Percentiles rank a stretch among this genome's conserved stretches.
Conservation (phyloP, 2,888 invertebrate species). For the Rhagonycha lutea region DNA sequence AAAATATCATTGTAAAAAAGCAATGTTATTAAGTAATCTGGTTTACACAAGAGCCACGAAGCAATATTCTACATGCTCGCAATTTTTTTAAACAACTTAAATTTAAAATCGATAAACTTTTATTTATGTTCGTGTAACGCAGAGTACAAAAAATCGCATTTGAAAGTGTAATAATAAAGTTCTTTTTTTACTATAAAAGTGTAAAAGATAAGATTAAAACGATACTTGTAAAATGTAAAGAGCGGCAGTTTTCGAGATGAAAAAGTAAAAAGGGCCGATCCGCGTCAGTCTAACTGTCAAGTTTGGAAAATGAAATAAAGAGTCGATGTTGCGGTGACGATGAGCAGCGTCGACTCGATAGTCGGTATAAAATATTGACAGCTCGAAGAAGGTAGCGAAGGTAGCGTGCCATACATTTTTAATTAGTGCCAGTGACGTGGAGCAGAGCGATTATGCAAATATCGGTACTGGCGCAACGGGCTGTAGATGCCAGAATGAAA, state of each 20-base stretch:
- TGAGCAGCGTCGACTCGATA: conserved; percentile 35
- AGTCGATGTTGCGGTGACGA: conserved; percentile 32
- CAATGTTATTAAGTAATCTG: conserved; percentile 2
- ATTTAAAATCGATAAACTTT: background rate
- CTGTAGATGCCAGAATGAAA: conserved; percentile 50
- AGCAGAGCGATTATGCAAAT: conserved; percentile 52
- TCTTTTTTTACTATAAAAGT: background rate
- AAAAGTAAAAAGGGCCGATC: conserved; percentile 28
- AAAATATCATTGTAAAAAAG: background rate
- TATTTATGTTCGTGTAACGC: background rate
- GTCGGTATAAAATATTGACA: conserved; percentile 44
- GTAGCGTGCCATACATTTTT: conserved; percentile 52
- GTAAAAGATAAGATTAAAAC: background rate
- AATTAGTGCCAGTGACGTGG: conserved; percentile 48
- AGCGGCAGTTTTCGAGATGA: conserved; percentile 23
- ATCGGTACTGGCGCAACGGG: conserved; percentile 45
- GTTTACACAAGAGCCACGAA: conserved; percentile 5
- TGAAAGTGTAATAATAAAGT: background rate
- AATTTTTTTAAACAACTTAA: background rate
- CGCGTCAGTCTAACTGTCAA: conserved; percentile 29
- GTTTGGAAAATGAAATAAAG: conserved; percentile 29
- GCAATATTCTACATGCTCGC: background rate
- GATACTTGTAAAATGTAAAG: background rate
- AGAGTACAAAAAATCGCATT: background rate
- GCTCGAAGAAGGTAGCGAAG: conserved; percentile 45